These are phyloP conservation scores for Lysiphlebus fabarum DNA, from an alignment of 1,140 invertebrate genomes.

Conservation along the genomic window DNA sequence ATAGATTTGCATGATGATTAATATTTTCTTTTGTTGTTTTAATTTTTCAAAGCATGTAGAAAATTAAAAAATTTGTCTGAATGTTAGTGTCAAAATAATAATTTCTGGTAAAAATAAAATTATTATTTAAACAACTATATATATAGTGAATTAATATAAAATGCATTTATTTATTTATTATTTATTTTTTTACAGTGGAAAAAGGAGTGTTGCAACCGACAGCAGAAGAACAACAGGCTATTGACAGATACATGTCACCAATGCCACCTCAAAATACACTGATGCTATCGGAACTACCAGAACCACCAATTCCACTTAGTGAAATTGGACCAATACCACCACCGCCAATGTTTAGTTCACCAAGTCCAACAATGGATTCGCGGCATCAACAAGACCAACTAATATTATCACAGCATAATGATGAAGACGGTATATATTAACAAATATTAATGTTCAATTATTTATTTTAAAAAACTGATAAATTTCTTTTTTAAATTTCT, in stretches of 20 bases:
- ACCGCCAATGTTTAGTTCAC: conserved; percentile 91
- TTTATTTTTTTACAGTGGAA: conserved; percentile 53
- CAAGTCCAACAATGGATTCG: conserved; percentile 68
- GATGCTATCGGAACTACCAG: conserved; percentile 79
- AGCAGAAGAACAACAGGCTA: conserved; percentile 51
- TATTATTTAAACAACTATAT: not conserved
- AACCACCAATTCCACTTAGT: conserved; percentile 85
- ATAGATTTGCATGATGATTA: too few species aligned
- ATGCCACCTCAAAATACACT: conserved; percentile 53
- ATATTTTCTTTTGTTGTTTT: too few species aligned
- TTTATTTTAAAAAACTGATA: too few species aligned
- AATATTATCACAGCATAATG: conserved; percentile 54
- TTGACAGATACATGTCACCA: conserved; percentile 48
- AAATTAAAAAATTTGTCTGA: too few species aligned
- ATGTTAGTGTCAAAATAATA: too few species aligned
- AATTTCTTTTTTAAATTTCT: too few species aligned
- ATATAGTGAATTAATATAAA: not conserved
- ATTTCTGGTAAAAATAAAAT: too few species aligned
- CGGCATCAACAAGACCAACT: conserved; percentile 55
- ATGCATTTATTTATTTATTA: not conserved
- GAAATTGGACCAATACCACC: conserved; percentile 93
- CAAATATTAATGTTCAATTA: not conserved
- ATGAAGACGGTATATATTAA: conserved; percentile 63
- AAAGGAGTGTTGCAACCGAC: conserved; percentile 56
- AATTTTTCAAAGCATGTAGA: too few species aligned